phyloP scores from a whole-genome alignment of 2,113 vertebrate species.

The Archilochus colubris region DNA sequence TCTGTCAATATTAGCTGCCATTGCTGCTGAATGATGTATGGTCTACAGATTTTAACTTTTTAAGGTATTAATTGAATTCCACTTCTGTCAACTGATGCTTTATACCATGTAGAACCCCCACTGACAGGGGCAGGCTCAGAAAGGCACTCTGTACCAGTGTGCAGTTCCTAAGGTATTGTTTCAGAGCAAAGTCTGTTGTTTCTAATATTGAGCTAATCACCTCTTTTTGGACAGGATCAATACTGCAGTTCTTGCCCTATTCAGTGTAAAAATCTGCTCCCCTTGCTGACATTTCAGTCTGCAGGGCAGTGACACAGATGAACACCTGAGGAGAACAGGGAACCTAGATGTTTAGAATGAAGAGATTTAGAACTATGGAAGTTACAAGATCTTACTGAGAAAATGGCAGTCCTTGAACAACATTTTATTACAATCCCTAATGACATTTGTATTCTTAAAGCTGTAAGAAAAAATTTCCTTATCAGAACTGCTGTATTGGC shows the following conservation, averaged over 20 bases:
- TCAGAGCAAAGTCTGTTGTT: neutral
- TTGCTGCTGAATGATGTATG: neutral
- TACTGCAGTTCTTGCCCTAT: constrained; percentile 8
- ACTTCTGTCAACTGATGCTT: neutral
- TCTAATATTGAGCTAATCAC: neutral
- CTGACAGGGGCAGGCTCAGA: constrained; percentile 17
- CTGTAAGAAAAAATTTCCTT: neutral
- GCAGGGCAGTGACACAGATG: constrained; percentile 14
- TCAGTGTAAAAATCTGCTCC: constrained; percentile 9
- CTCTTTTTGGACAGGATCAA: constrained; percentile 11
- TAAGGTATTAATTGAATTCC: neutral
- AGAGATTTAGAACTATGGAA: neutral
- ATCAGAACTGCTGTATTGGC: neutral
- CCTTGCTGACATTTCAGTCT: neutral
- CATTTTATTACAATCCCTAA: constrained; percentile 3
- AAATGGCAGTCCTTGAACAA: neutral
- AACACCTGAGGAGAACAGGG: constrained; percentile 18
- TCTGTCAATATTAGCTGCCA: constrained; percentile 22
- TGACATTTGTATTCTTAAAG: constrained; percentile 17
- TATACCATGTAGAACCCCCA: neutral
- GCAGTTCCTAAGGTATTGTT: neutral
- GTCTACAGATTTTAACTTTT: neutral
- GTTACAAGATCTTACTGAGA: neutral
- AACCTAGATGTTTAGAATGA: neutral
- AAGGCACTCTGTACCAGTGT: constrained; percentile 39